These are phyloP conservation scores for Xiphophorus birchmanni DNA, from an alignment of 2,797 vertebrate genomes.

Conservation along the genomic window DNA sequence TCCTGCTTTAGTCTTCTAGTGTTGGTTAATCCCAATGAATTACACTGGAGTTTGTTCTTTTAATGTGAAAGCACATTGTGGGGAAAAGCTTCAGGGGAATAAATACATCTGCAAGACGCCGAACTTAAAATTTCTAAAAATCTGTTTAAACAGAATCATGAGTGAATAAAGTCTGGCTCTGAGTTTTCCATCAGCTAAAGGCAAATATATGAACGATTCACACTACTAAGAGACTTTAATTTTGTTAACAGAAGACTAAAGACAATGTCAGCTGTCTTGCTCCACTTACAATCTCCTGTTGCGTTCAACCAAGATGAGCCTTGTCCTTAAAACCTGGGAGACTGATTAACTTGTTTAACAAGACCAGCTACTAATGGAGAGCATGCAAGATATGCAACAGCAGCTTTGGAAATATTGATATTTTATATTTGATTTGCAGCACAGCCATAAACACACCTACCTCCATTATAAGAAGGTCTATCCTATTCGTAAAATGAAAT, in stretches of 20 bases:
- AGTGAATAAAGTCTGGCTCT: not conserved
- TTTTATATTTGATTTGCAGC: not conserved
- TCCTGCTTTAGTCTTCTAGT: not conserved
- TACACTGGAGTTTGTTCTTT: not conserved
- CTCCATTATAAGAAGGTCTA: not conserved
- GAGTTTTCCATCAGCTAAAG: not conserved
- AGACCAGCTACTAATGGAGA: not conserved
- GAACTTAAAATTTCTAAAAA: not conserved
- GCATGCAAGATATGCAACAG: not conserved
- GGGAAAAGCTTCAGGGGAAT: not conserved
- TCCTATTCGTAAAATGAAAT: constrained; percentile 32
- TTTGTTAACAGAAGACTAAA: constrained; percentile 5
- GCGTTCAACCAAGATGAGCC: not conserved
- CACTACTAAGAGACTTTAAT: not conserved
- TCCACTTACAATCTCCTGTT: not conserved
- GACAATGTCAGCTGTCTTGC: not conserved
- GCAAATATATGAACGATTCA: not conserved
- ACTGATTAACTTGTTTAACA: constrained; percentile 42
- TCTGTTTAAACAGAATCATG: not conserved
- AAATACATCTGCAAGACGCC: not conserved
- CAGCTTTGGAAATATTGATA: not conserved
- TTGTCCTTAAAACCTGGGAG: constrained; percentile 9
- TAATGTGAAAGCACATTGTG: not conserved
- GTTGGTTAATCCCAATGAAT: not conserved
- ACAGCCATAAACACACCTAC: constrained; percentile 1